Evolutionary conservation across 1,140 invertebrate genomes (phyloP).

Genomic region (Listronotus bonariensis): DNA sequence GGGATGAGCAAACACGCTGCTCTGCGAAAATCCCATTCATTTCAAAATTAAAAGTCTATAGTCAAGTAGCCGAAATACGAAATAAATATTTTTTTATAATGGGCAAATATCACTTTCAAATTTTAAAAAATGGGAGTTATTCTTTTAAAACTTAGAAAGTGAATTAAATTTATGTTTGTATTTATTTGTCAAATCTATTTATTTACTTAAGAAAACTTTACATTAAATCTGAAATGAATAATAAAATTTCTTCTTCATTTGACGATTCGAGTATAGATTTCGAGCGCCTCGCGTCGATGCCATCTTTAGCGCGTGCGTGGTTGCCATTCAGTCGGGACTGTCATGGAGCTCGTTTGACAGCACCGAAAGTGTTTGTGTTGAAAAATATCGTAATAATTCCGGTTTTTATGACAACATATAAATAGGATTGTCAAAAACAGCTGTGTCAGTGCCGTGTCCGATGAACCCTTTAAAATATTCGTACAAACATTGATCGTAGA

Average conservation of each 20-base stretch:
- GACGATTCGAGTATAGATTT: neutral
- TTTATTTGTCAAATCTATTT: too few species aligned
- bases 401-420: constrained; percentile 46
- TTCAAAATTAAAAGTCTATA: neutral
- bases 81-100: too few species aligned
- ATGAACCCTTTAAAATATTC: constrained; percentile 25
- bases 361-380: constrained; percentile 49
- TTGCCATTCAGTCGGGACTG: constrained; percentile 44
- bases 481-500: constrained; percentile 33
- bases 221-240: neutral
- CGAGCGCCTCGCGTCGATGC: constrained; percentile 11
- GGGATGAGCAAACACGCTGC: too few species aligned
- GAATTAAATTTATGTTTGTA: too few species aligned
- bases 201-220: too few species aligned
- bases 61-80: neutral
- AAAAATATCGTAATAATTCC: constrained; percentile 51
- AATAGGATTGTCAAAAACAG: constrained; percentile 38
- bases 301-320: constrained; percentile 37
- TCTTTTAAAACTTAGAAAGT: too few species aligned
- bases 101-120: too few species aligned
- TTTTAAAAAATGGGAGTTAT: too few species aligned
- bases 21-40: constrained; percentile 4
- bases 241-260: neutral
- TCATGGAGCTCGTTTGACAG: constrained; percentile 53
- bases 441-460: constrained; percentile 42